Percentiles rank a stretch among this genome's conserved stretches.
Evolutionary conservation across 2,797 vertebrate species (phyloP).

Genomic region (Chaetophractus vellerosus): DNA sequence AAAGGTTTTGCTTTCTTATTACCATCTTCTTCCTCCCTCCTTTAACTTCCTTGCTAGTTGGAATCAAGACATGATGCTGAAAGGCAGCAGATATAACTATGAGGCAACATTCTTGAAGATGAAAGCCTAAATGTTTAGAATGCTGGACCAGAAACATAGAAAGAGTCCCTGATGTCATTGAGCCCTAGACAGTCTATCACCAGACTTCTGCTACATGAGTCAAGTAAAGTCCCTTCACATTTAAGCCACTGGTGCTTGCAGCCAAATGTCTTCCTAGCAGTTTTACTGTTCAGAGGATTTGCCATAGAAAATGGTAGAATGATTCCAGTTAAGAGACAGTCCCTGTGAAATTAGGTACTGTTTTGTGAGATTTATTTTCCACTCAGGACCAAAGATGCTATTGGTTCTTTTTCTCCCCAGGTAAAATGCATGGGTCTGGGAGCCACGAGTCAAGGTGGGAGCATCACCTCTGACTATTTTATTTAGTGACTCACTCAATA

Average conservation of each 20-base stretch:
- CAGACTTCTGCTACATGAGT: background rate
- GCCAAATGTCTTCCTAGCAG: background rate
- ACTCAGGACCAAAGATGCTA: background rate
- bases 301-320: background rate
- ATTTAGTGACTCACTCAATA: background rate
- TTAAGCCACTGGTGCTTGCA: background rate
- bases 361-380: background rate
- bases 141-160: background rate
- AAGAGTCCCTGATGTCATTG: background rate
- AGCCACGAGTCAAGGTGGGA: background rate
- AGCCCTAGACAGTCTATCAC: background rate
- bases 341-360: background rate
- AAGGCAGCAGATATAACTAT: background rate
- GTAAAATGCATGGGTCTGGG: background rate
- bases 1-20: background rate
- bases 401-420: background rate
- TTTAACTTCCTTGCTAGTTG: background rate
- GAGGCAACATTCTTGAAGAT: background rate
- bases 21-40: background rate
- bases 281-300: background rate
- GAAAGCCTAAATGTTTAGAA: background rate
- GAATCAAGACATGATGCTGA: background rate
- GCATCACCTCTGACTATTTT: background rate
- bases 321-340: background rate
- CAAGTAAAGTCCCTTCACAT: background rate